Conservation (phyloP, 2,113 vertebrate species). For the Ornithorhynchus anatinus region DNA sequence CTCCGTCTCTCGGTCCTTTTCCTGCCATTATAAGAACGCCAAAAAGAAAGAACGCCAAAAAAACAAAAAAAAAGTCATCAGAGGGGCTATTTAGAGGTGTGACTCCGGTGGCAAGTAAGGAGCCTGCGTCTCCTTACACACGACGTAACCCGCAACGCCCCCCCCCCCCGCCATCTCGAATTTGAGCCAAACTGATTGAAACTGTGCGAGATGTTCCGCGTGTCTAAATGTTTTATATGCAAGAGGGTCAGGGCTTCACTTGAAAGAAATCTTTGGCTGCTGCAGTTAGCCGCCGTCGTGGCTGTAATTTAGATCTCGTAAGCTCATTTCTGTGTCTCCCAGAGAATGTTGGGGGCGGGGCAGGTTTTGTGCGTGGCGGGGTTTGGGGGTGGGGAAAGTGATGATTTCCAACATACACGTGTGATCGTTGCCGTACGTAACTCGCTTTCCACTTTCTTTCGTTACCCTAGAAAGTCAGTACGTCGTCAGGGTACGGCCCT, state of each 20-base stretch:
- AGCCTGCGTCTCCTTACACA: constrained; percentile 59
- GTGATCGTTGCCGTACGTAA: constrained; percentile 74
- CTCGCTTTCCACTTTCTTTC: constrained; percentile 67
- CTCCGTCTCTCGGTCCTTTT: neutral
- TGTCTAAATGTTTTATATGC: constrained; percentile 44
- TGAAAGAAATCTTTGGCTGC: constrained; percentile 75
- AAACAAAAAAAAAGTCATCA: constrained; percentile 38
- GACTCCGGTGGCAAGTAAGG: constrained; percentile 34
- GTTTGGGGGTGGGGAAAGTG: constrained; percentile 37
- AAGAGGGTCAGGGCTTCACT: constrained; percentile 53
- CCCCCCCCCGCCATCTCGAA: constrained; percentile 47
- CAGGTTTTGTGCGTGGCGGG: constrained; percentile 66
- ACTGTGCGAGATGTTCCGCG: constrained; percentile 52
- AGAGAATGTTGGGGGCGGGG: constrained; percentile 78
- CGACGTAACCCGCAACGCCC: constrained; percentile 46
- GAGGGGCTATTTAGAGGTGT: constrained; percentile 51
- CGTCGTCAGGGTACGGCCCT: constrained; percentile 52
- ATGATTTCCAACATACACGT: constrained; percentile 47
- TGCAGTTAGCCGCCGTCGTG: constrained; percentile 76
- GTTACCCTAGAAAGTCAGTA: constrained; percentile 59
- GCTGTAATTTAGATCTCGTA: constrained; percentile 69
- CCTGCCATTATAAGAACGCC: neutral
- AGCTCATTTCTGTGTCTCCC: constrained; percentile 76
- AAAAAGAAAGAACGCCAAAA: constrained; percentile 50
- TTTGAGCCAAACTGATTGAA: constrained; percentile 61